Conservation (phyloP, 2,113 vertebrate species). For the Chrysochloris asiatica region DNA sequence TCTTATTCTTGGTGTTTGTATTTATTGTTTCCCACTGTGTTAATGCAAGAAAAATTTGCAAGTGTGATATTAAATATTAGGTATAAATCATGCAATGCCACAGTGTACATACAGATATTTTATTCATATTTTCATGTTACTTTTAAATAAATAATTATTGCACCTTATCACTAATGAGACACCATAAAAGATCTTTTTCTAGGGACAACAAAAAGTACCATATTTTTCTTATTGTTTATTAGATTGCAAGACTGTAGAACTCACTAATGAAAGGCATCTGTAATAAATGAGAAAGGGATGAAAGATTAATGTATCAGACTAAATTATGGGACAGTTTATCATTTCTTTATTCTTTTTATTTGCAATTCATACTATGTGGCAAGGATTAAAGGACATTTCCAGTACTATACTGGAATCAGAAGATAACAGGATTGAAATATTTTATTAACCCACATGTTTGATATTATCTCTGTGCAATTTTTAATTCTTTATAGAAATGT, state of each 20-base stretch:
- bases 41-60: constrained; percentile 65
- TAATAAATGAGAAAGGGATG: not conserved
- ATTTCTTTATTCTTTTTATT: constrained; percentile 32
- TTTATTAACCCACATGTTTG: constrained; percentile 47
- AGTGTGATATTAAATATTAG: constrained; percentile 56
- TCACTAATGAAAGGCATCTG: not conserved
- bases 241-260: not conserved
- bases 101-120: constrained; percentile 71
- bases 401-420: constrained; percentile 2
- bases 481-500: constrained; percentile 71
- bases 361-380: constrained; percentile 27
- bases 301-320: not conserved
- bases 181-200: not conserved
- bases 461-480: constrained; percentile 45
- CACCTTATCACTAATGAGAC: not conserved
- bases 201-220: not conserved
- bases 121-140: constrained; percentile 58
- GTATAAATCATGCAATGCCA: constrained; percentile 40
- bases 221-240: not conserved
- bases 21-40: constrained; percentile 84
- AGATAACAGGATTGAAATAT: constrained; percentile 55
- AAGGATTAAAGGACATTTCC: constrained; percentile 12
- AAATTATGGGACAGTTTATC: not conserved
- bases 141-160: constrained; percentile 70
- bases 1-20: constrained; percentile 74